Base-by-base conservation (phyloP, 2,888 invertebrate genomes). In the Lasioglossum pauxillum region DNA sequence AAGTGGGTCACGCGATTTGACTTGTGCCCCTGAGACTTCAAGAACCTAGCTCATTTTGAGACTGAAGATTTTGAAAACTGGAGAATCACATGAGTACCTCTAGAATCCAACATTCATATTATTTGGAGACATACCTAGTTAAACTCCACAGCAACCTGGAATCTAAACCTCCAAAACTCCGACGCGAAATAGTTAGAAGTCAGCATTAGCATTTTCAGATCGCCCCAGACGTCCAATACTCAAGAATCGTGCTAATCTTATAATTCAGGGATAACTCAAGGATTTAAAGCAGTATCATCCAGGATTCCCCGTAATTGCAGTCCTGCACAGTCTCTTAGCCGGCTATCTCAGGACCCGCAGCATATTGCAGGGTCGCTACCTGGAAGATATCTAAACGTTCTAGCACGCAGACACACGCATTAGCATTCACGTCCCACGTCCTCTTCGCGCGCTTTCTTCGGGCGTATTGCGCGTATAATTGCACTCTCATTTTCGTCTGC, bases 391-490 rank as follows among this genome's bases (percentile, higher is more conserved):
- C 31, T 60, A 27, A 73, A 73, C 64, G 27, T n/a, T 74, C 12
- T 35, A 35, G 38, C 23, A 19, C 69, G 14, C n/a, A 31, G 77
- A 19, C 31, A 7, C 31, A 12, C 77, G 49, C 77, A 27, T 71
- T 71, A 49, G 27, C 46, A 57, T 41, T 49, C 49, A 7, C 16
- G 23, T 72, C 27, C 41, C n/a, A 0, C 78, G 71, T 60, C 5
- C 38, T 31, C 71, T 44, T n/a, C 71, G 53, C 31, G 75, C 84
- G 67, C 64, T 67, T 73, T 72, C 84, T 46, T 41, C 57, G 23
- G 4, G 35, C 75, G 75, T 84, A 85, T 85, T 75, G 78, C 84
- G 75, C 79, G 75, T 75, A 75, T 79, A 84, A 85, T 84, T 84
- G 84, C 84, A 44, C 84, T 31, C 64, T 84, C 78, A 73, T 85